Evolutionary conservation across 2,888 invertebrate genomes (phyloP), one percentile per base, ranked within the genome.

Genomic region (Branchinecta sandiegonensis): DNA sequence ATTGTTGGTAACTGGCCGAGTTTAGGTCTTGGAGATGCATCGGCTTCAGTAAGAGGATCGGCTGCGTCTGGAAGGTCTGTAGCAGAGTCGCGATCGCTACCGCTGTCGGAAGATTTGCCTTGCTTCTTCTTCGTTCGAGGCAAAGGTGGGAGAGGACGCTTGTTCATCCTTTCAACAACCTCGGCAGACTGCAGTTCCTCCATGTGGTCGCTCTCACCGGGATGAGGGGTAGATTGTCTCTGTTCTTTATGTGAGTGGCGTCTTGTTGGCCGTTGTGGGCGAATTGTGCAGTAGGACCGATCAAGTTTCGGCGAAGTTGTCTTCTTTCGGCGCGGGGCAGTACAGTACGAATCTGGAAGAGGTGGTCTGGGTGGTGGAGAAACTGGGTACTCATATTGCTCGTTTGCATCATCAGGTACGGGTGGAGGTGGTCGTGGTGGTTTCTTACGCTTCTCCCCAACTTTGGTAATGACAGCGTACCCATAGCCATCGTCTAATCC

Each of bases 61-160:
- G 56, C 8, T 9, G 9, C 56, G n/a, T 14, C n/a, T 14, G 56
- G 8, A 56, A 56, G 8, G 17, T 56, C 56, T 8, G 14, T 56
- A 14, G 56, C 56, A n/a, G 56, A 56, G 56, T 56, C 56, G 17
- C 56, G 56, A 10, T 56, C 56, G 17, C 56, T 56, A n/a, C 56
- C 56, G 17, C 48, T 67, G 46, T 67, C 67, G 3, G 11, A 48
- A 4, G 10, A 37, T 13, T 68, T 56, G 56, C 67, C 67, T 23
- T 63, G 72, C 1, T 71, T 70, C 14, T 73, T 66, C 14, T 72
- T 70, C 50, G 91, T 91, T 70, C 90, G 81, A 2, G 92, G 92
- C 0, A 92, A 92, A 7, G 92, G 86, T 1, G 92, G 92, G 72
- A 92, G 77, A 0, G 92, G 92, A 71, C 92, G 82, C 73, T 86